These are phyloP conservation scores for Tetheella fluctuosa DNA, from an alignment of 2,888 invertebrate species.

Conservation along the genomic window DNA sequence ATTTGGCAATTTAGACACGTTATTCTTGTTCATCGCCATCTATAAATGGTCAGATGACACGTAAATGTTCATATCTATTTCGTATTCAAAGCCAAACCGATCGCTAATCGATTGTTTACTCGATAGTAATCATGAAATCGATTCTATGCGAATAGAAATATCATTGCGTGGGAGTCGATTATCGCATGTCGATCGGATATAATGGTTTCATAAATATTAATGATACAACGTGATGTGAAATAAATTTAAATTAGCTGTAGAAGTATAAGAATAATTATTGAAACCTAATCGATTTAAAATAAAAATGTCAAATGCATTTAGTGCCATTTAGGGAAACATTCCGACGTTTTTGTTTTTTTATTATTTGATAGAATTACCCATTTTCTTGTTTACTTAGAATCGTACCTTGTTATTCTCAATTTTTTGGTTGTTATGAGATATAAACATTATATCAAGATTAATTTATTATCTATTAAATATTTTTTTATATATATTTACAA, in stretches of 20 bases:
- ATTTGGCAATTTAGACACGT: too few species aligned
- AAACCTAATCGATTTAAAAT: constrained; percentile 5
- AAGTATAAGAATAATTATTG: not conserved
- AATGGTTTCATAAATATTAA: not conserved
- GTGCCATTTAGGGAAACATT: not conserved
- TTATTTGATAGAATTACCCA: not conserved
- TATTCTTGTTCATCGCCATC: too few species aligned
- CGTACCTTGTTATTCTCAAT: too few species aligned
- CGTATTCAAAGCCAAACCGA: not conserved
- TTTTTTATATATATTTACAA: too few species aligned
- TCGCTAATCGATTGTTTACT: not conserved
- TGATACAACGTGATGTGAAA: not conserved
- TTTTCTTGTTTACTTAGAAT: too few species aligned
- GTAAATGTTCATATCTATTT: not conserved
- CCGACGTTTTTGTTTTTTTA: not conserved
- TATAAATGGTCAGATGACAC: not conserved
- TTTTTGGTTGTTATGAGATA: too few species aligned
- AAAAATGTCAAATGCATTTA: constrained; percentile 6
- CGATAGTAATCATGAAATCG: constrained; percentile 3
- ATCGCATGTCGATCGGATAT: not conserved
- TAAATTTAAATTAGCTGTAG: not conserved
- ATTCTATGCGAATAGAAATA: not conserved
- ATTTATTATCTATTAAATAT: too few species aligned
- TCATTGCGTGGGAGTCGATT: not conserved
- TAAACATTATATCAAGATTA: too few species aligned